These are phyloP conservation scores for Temnothorax rugatulus DNA, from an alignment of 2,888 invertebrate species.

Conservation along the genomic window DNA sequence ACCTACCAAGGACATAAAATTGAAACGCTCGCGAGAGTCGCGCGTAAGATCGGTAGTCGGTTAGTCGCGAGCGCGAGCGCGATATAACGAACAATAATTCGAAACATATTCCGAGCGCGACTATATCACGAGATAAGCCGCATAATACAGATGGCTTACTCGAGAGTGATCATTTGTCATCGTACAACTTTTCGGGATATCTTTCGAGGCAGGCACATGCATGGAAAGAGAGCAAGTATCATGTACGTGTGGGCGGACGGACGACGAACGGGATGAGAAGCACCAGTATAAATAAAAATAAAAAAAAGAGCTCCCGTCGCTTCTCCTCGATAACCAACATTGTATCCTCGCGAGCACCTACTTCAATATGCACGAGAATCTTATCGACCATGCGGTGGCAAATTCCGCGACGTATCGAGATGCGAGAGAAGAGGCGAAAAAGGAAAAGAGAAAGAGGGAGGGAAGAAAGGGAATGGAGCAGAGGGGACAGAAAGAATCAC, in stretches of 20 bases:
- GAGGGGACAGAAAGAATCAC: conserved; percentile 16
- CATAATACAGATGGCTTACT: conserved; percentile 43
- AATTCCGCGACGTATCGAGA: conserved; percentile 47
- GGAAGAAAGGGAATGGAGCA: background rate
- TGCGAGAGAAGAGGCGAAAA: conserved; percentile 15
- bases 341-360: conserved; percentile 40
- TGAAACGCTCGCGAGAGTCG: conserved; percentile 19
- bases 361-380: conserved; percentile 47
- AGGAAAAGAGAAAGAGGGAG: conserved; percentile 19
- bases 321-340: conserved; percentile 49
- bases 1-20: conserved; percentile 36
- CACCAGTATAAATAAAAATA: conserved; percentile 15
- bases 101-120: conserved; percentile 23
- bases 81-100: conserved; percentile 30
- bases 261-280: conserved; percentile 3
- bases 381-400: conserved; percentile 48
- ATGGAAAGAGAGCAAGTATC: conserved; percentile 33
- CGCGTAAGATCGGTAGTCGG: conserved; percentile 50
- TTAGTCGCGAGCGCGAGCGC: background rate
- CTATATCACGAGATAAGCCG: conserved; percentile 11
- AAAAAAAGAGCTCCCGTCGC: background rate
- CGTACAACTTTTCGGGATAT: conserved; percentile 37
- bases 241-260: background rate
- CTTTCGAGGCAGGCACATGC: background rate
- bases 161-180: conserved; percentile 45